A percentile compares a stretch with the other conserved stretches of the same genome.
Evolutionary conservation across 2,888 invertebrate species (phyloP).

Genomic region (Hyposoter dolosus): DNA sequence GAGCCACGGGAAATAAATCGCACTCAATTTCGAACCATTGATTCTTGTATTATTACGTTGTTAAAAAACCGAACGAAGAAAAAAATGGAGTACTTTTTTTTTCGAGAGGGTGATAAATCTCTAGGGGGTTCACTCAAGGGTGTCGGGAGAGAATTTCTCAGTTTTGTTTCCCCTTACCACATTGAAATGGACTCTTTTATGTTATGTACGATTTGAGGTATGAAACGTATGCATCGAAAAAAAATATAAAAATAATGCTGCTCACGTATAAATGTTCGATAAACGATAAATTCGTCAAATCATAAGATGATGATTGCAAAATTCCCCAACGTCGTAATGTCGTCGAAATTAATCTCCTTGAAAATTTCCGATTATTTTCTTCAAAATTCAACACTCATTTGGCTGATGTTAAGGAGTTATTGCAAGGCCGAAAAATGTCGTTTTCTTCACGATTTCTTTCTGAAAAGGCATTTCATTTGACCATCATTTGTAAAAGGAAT

Average conservation of each 20-base stretch:
- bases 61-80: neutral
- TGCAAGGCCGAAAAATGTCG: too few species aligned
- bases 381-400: neutral
- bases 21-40: conserved; percentile 45
- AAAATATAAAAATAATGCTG: neutral
- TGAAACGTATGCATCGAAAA: neutral
- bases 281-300: neutral
- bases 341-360: neutral
- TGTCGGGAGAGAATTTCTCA: conserved; percentile 60
- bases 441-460: too few species aligned
- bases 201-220: neutral
- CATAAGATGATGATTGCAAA: too few species aligned
- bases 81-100: conserved; percentile 8
- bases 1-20: conserved; percentile 16
- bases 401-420: neutral
- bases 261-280: neutral
- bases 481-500: too few species aligned
- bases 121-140: conserved; percentile 59
- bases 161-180: conserved; percentile 51
- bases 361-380: too few species aligned
- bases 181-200: conserved; percentile 35
- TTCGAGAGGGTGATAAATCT: conserved; percentile 56
- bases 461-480: too few species aligned
- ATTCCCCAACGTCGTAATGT: too few species aligned
- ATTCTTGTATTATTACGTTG: conserved; percentile 11